phyloP scores from a whole-genome alignment of 2,797 vertebrate species.

The Acrossocheilus wenchowensis region DNA sequence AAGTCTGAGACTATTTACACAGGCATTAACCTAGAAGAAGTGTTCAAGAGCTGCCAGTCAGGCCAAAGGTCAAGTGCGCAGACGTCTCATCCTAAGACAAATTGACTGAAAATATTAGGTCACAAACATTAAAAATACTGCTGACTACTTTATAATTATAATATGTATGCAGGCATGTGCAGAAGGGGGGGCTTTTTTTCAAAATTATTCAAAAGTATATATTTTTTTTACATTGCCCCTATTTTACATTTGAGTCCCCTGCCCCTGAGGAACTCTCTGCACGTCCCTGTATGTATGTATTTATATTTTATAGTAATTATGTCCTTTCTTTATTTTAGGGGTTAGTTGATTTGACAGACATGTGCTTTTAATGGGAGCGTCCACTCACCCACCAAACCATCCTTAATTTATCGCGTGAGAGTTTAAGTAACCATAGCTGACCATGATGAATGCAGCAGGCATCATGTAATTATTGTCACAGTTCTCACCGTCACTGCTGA shows the following conservation, averaged over 20 bases:
- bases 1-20: conserved; percentile 11
- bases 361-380: conserved; percentile 9
- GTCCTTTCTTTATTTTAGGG: background rate
- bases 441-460: conserved; percentile 77
- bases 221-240: too few species aligned
- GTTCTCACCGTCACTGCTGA: conserved; percentile 77
- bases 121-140: background rate
- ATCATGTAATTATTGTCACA: conserved; percentile 81
- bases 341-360: conserved; percentile 3
- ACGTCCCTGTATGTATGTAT: background rate
- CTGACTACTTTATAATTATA: background rate
- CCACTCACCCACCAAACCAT: conserved; percentile 60
- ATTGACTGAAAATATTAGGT: background rate
- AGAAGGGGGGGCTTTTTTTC: too few species aligned
- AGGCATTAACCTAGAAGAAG: conserved; percentile 1
- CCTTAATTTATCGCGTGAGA: conserved; percentile 69
- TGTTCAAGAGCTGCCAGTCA: background rate
- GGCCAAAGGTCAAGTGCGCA: conserved; percentile 6
- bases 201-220: too few species aligned
- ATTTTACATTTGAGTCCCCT: too few species aligned
- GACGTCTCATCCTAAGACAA: background rate
- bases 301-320: background rate
- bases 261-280: too few species aligned
- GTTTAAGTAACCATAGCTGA: conserved; percentile 79
- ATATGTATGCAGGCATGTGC: background rate